phyloP scores from a whole-genome alignment of 2,797 vertebrate species.

The Todus mexicanus region DNA sequence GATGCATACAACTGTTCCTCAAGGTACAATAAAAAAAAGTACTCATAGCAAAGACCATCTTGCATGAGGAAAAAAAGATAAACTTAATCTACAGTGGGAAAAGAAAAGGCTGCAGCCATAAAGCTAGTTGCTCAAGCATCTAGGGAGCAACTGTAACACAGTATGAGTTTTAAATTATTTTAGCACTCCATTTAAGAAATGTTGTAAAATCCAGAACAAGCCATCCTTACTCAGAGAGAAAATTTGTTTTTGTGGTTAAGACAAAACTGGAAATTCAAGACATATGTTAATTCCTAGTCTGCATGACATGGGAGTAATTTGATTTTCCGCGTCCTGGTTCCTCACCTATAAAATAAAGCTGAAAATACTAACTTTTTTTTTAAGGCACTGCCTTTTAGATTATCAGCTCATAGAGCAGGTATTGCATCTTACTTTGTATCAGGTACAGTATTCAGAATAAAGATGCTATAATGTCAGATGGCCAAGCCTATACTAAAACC shows the following conservation, averaged over 20 bases:
- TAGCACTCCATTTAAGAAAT: background rate
- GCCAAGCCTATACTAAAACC: background rate
- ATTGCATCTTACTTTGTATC: background rate
- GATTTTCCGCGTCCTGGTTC: background rate
- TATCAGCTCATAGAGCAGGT: background rate
- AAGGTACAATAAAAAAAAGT: background rate
- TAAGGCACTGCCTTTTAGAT: background rate
- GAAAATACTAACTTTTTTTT: background rate
- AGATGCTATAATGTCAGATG: background rate
- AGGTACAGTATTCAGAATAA: background rate
- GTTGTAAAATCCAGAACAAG: background rate
- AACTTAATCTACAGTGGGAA: background rate
- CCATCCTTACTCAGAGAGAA: background rate
- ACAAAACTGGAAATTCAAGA: constrained; percentile 25
- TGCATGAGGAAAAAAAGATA: background rate
- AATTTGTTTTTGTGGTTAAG: constrained; percentile 21
- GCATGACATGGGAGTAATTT: background rate
- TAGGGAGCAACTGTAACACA: background rate
- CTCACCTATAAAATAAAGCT: background rate
- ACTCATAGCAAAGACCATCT: background rate
- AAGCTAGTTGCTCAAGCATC: background rate
- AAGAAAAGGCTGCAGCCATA: background rate
- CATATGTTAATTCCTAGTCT: constrained; percentile 22
- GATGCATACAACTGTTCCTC: background rate
- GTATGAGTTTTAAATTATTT: background rate